These are phyloP conservation scores for Plebejus anna DNA, from an alignment of 2,888 invertebrate species.

Conservation along the genomic window DNA sequence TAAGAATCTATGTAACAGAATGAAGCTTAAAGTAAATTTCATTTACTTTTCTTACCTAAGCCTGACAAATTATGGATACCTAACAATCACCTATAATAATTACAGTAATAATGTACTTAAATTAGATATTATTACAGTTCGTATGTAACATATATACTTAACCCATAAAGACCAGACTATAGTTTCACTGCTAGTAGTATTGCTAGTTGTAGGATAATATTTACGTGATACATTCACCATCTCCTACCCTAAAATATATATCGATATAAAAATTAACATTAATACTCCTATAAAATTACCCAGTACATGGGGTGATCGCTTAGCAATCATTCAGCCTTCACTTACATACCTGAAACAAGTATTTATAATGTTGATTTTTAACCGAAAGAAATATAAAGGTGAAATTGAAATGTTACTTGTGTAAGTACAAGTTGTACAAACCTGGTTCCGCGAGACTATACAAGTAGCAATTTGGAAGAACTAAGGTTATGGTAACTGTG, in stretches of 20 bases:
- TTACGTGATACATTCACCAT: slow-evolving; percentile 3
- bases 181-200: slow-evolving; percentile 10
- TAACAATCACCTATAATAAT: slow-evolving; percentile 11
- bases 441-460: too few species aligned
- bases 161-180: slow-evolving; percentile 23
- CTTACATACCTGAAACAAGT: slow-evolving; percentile 44
- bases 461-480: too few species aligned
- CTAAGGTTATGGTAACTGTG: too few species aligned
- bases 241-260: slow-evolving; percentile 23
- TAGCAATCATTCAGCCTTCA: slow-evolving; percentile 48
- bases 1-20: neutral
- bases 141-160: slow-evolving; percentile 11
- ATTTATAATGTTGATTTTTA: neutral
- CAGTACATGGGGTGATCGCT: slow-evolving; percentile 39
- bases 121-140: neutral
- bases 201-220: slow-evolving; percentile 10
- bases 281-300: slow-evolving; percentile 37
- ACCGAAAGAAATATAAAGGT: too few species aligned
- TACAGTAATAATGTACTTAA: neutral
- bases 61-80: neutral
- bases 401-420: too few species aligned
- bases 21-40: slow-evolving; percentile 17
- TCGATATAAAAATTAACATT: slow-evolving; percentile 30
- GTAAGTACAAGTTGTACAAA: too few species aligned
- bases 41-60: slow-evolving; percentile 10